phyloP scores from a whole-genome alignment of 2,113 vertebrate species.

The Ellobius talpinus region DNA sequence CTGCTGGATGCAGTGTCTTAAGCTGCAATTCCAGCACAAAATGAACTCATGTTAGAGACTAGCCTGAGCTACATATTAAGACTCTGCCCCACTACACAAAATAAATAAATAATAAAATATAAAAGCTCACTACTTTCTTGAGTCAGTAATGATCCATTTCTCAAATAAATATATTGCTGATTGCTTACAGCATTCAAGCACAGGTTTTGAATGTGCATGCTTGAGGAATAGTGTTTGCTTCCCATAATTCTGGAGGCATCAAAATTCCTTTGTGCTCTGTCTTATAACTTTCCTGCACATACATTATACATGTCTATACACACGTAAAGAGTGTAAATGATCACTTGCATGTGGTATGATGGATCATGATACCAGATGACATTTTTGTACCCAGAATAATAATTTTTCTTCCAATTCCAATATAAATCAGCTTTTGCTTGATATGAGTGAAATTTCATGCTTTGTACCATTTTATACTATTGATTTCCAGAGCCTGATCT shows the following conservation, averaged over 20 bases:
- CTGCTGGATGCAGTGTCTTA: not conserved
- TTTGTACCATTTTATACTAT: slow-evolving; percentile 81
- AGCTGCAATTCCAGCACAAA: not conserved
- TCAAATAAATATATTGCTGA: not conserved
- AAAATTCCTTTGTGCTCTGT: not conserved
- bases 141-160: not conserved
- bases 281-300: slow-evolving; percentile 59
- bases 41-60: not conserved
- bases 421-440: slow-evolving; percentile 77
- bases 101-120: not conserved
- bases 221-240: not conserved
- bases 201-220: not conserved
- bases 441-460: slow-evolving; percentile 78
- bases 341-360: slow-evolving; percentile 69
- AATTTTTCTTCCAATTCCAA: slow-evolving; percentile 78
- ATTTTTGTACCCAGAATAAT: slow-evolving; percentile 81
- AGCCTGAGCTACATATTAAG: not conserved
- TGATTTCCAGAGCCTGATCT: slow-evolving; percentile 82
- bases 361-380: slow-evolving; percentile 67
- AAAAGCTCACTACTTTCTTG: not conserved
- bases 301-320: slow-evolving; percentile 44
- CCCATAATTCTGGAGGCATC: not conserved
- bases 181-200: slow-evolving; percentile 4
- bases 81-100: not conserved
- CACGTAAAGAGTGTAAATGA: slow-evolving; percentile 70